Base-by-base conservation (phyloP, 1,140 invertebrate species). In the Palaemon carinicauda region DNA sequence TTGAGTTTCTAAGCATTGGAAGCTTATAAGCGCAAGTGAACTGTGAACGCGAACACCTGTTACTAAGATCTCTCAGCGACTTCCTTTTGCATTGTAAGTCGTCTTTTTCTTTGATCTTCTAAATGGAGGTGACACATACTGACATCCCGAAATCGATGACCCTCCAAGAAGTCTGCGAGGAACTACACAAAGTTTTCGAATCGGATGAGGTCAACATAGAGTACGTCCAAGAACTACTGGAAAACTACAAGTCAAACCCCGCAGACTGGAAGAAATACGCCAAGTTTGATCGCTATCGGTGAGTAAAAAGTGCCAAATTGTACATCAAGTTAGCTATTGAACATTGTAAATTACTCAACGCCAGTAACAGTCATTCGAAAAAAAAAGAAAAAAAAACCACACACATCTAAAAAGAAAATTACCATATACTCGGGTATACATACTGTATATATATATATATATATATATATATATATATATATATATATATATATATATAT, bases 251-350 rank as follows among this genome's bases (percentile, higher is more conserved):
- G 91, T 97, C 96, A 29, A 96, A 98, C 90, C 94, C 95, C 0
- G 92, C 93, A 12, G 97, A 99, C 73, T 99, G 98, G 98, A 96
- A 94, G 90, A 97, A 97, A 91, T 99, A 94, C 90, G 97, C 97
- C 17, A 98, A 98, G 91, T 99, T 97, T 91, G 97, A 99, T 91
- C 94, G 96, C 90, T 96, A 96, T 91, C 96, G 96, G 96, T 97
- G 92, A 94, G 91, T 91, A 50, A 21, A 29, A n/a, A 7, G 19
- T 3, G 27, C 17, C 17, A 21, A 77, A 4, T 4, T 60, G 54
- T 3, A 60, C n/a, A n/a, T n/a, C n/a, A n/a, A n/a, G n/a, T n/a
- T n/a, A n/a, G n/a, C n/a, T n/a, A n/a, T n/a, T n/a, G n/a, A n/a
- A n/a, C n/a, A n/a, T n/a, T n/a, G n/a, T n/a, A n/a, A n/a, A n/a